phyloP scores from a whole-genome alignment of 2,888 invertebrate species.

The Leptopterna dolabrata region DNA sequence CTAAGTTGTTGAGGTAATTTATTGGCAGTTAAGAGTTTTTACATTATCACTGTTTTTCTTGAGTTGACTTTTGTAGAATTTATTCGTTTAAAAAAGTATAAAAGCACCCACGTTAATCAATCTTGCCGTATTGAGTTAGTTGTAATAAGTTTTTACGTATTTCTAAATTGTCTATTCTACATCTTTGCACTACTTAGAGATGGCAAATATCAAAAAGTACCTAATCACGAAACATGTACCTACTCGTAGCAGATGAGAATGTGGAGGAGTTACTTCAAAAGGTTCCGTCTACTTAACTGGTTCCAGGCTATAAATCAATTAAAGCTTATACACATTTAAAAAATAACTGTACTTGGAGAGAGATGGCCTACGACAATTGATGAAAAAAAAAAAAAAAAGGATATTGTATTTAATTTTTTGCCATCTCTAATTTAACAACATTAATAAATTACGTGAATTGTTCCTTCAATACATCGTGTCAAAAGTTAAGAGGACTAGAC shows the following conservation, averaged over 20 bases:
- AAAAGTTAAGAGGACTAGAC: neutral
- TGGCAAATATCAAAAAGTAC: neutral
- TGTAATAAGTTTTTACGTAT: neutral
- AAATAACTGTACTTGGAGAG: no score
- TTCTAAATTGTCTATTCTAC: neutral
- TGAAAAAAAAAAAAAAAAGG: no score
- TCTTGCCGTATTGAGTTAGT: conserved; percentile 19
- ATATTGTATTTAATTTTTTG: neutral
- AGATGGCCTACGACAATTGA: no score
- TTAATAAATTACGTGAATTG: neutral
- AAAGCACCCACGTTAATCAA: conserved; percentile 47
- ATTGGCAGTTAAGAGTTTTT: conserved; percentile 16
- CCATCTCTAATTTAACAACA: neutral
- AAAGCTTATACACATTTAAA: no score
- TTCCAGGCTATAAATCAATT: no score
- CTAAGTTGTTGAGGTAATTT: conserved; percentile 10
- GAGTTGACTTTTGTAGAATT: neutral
- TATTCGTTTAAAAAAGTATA: conserved; percentile 32
- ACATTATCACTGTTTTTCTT: conserved; percentile 12
- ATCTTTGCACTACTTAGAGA: neutral
- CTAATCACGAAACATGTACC: no score
- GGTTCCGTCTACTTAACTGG: no score
- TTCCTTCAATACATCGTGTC: neutral
- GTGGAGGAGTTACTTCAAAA: neutral
- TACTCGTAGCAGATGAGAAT: no score